Evolutionary conservation across 2,888 invertebrate genomes (phyloP).

Genomic region (Cataglyphis livida): DNA sequence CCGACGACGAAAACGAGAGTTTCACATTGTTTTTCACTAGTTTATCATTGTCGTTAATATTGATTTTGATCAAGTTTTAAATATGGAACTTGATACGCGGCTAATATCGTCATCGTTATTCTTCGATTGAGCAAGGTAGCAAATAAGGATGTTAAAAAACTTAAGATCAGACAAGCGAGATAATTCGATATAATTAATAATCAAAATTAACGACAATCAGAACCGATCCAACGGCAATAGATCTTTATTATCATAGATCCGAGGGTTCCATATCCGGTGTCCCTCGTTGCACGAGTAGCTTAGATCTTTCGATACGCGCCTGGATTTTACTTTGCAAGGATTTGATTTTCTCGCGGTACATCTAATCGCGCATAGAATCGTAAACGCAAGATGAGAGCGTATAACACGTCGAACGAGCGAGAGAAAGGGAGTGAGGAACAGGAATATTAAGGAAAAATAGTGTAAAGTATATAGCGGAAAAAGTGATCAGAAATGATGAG

Average conservation of each 20-base stretch:
- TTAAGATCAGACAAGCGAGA: not conserved
- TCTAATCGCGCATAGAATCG: slow-evolving; percentile 86
- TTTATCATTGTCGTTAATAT: slow-evolving; percentile 31
- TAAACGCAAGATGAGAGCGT: slow-evolving; percentile 16
- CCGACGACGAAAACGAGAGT: slow-evolving; percentile 12
- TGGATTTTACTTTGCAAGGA: slow-evolving; percentile 95
- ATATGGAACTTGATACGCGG: not conserved
- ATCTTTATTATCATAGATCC: slow-evolving; percentile 87
- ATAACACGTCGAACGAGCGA: slow-evolving; percentile 73
- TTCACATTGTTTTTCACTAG: not conserved
- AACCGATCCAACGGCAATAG: slow-evolving; percentile 31
- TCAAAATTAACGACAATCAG: slow-evolving; percentile 36
- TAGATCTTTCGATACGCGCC: slow-evolving; percentile 95
- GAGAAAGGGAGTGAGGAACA: slow-evolving; percentile 54
- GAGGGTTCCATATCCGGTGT: slow-evolving; percentile 93
- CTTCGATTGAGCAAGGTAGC: not conserved
- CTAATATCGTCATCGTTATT: slow-evolving; percentile 41
- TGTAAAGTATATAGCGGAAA: slow-evolving; percentile 21
- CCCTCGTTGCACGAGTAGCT: slow-evolving; percentile 94
- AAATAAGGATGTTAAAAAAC: not conserved
- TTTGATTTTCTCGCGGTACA: slow-evolving; percentile 94
- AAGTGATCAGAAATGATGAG: slow-evolving; percentile 27
- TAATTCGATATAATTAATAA: not conserved
- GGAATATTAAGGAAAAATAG: not conserved
- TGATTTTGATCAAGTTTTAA: slow-evolving; percentile 5